Evolutionary conservation across 2,113 vertebrate species (phyloP), one percentile per base, ranked within the genome.

Genomic region (Brachypteracias leptosomus): DNA sequence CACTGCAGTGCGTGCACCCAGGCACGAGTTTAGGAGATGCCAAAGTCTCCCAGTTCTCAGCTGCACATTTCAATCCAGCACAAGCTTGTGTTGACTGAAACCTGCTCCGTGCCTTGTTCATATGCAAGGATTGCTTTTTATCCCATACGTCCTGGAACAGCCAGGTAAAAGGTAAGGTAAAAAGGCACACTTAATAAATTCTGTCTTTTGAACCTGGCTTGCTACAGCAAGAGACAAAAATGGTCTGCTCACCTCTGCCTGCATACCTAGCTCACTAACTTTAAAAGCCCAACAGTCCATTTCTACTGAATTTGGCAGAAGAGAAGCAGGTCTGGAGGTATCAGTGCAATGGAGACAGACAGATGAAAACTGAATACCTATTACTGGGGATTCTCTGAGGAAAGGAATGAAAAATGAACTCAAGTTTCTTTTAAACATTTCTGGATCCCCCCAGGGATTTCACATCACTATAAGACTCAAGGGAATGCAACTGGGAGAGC

Each of bases 1-100:
- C 29, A 15, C 38, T 4, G 16, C 44, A 54, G 47, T 2, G 0
- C 29, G 47, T 2, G 0, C 29, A 44, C 24, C 17, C 4, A 17
- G 47, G 29, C n/a, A 55, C 3, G 8, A 26, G 14, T 26, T 51
- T 36, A 17, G 72, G 71, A 75, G 72, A 54, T 11, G 16, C 6
- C 26, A 13, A 49, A 76, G 59, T 24, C 78, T 76, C 65, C 63
- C 58, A 40, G 54, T 29, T 54, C 35, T 49, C 68, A 80, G 63
- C 57, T 42, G 47, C 35, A 49, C 25, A 10, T 47, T 77, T 36
- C 28, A 85, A 57, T 36, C 47, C 73, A 46, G 26, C 5, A 26
- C 59, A 55, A 19, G 14, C 25, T 44, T 20, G 21, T 28, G 40
- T 15, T 51, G 31, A 54, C 51, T 16, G 9, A 42, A 84, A 46